Evolutionary conservation across 2,797 vertebrate genomes (phyloP).

Genomic region (Nyctalus aviator): DNA sequence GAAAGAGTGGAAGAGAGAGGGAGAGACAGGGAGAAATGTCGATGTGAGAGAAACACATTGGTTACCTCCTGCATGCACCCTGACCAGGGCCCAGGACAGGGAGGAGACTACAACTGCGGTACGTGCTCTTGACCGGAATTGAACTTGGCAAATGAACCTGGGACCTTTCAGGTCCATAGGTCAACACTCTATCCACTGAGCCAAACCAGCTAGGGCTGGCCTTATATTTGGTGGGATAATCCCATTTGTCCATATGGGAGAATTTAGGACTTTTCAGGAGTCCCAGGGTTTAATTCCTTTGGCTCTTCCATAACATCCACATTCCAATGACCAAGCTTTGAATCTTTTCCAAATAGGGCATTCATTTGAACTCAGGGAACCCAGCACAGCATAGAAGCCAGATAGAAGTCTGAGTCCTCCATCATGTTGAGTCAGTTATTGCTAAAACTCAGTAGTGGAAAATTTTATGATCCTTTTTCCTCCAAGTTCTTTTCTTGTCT

Average conservation of each 20-base stretch:
- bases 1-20: too few relatives aligned
- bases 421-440: background rate
- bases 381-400: constrained; percentile 10
- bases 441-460: constrained; percentile 49
- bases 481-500: constrained; percentile 21
- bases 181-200: too few relatives aligned
- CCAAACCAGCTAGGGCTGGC: background rate
- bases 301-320: background rate
- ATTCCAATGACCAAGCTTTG: constrained; percentile 57
- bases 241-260: constrained; percentile 45
- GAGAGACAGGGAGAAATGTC: too few relatives aligned
- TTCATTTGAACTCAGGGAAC: constrained; percentile 64
- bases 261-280: constrained; percentile 48
- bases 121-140: too few relatives aligned
- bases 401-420: constrained; percentile 16
- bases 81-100: too few relatives aligned
- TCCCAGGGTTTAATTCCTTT: constrained; percentile 39
- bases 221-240: constrained; percentile 51
- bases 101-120: too few relatives aligned
- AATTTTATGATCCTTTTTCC: constrained; percentile 9
- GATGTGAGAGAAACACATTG: too few relatives aligned
- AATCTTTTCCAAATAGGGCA: constrained; percentile 55
- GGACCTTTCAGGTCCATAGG: too few relatives aligned
- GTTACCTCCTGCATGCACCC: too few relatives aligned
- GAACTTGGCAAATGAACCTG: too few relatives aligned